Evolutionary conservation across 2,113 vertebrate genomes (phyloP).

Genomic region (Hemichromis elongatus): DNA sequence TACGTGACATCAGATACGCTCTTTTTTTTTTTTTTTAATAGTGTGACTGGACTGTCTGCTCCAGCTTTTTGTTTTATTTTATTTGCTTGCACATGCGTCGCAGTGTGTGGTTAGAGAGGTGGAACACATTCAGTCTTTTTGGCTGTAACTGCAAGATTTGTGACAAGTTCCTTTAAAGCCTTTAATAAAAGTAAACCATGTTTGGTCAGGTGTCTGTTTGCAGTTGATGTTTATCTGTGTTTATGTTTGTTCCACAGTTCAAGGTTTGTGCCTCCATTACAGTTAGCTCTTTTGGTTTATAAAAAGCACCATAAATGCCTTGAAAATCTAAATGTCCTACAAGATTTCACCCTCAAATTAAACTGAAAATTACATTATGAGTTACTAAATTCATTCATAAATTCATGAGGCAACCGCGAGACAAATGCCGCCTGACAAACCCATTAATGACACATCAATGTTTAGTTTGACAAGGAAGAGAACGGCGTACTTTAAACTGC

Average conservation of each 20-base stretch:
- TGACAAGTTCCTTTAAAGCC: constrained; percentile 25
- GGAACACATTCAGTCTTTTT: not conserved
- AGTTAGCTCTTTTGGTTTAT: not conserved
- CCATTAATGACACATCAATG: no score
- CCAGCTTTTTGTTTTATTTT: not conserved
- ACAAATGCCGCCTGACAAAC: no score
- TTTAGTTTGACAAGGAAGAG: not conserved
- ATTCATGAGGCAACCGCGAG: not conserved
- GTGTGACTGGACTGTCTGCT: not conserved
- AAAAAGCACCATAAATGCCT: not conserved
- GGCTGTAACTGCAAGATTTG: constrained; percentile 16
- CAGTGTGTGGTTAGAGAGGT: not conserved
- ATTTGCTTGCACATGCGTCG: not conserved
- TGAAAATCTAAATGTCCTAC: not conserved
- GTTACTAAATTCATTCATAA: not conserved
- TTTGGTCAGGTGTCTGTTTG: not conserved
- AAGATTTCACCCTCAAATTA: not conserved
- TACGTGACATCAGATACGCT: not conserved
- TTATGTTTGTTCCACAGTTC: not conserved
- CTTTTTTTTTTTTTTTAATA: not conserved
- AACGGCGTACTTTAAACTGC: not conserved
- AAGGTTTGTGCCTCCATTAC: not conserved
- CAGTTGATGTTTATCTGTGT: not conserved
- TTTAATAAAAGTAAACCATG: constrained; percentile 53
- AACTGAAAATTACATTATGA: not conserved